These are phyloP conservation scores for Lumbricus terrestris DNA, from an alignment of 2,888 invertebrate species.

Conservation along the genomic window DNA sequence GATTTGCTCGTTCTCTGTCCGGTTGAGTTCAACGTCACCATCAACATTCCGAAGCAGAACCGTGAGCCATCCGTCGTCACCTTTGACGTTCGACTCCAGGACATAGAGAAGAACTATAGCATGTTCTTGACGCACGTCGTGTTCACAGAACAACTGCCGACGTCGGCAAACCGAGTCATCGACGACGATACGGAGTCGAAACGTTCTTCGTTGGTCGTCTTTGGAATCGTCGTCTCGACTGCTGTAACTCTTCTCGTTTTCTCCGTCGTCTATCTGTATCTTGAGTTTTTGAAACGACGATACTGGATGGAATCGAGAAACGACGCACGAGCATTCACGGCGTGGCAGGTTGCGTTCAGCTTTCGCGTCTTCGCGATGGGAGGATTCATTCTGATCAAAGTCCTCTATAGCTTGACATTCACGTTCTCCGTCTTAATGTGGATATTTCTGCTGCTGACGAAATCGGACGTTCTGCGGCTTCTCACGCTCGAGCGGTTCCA, in stretches of 20 bases:
- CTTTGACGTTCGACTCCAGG: constrained; percentile 37
- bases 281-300: constrained; percentile 29
- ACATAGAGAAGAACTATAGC: constrained; percentile 28
- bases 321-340: background rate
- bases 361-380: constrained; percentile 10
- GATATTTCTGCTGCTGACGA: constrained; percentile 40
- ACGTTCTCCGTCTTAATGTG: constrained; percentile 38
- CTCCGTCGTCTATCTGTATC: constrained; percentile 32
- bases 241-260: constrained; percentile 22
- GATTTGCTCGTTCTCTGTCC: constrained; percentile 52
- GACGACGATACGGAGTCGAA: background rate
- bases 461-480: constrained; percentile 25
- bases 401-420: constrained; percentile 34
- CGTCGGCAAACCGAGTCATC: background rate
- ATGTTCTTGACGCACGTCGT: constrained; percentile 36
- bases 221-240: constrained; percentile 25
- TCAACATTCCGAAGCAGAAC: constrained; percentile 41
- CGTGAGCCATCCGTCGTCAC: constrained; percentile 31
- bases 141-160: constrained; percentile 18
- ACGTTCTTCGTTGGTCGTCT: constrained; percentile 5
- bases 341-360: background rate
- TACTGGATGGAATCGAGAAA: background rate
- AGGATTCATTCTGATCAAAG: constrained; percentile 29
- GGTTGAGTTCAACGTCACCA: constrained; percentile 47
- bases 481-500: constrained; percentile 26